A percentile compares a stretch with the other conserved stretches of the same genome.
Conservation (phyloP, 2,888 invertebrate genomes). For the Drosophila kanekoi region DNA sequence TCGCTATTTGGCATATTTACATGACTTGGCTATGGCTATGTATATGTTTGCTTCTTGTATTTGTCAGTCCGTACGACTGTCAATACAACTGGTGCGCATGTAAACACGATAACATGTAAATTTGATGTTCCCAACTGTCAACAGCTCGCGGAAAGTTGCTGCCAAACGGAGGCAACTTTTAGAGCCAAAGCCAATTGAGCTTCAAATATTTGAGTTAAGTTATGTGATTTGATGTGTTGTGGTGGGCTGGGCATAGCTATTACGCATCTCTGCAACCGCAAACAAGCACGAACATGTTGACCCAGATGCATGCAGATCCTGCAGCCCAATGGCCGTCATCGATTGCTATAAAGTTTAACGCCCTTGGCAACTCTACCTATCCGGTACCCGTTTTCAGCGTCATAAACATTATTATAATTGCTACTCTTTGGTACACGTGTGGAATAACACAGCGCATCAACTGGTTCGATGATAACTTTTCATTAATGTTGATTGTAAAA, state of each 20-base stretch:
- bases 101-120: conserved; percentile 71
- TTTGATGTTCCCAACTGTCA: conserved; percentile 72
- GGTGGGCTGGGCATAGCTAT: conserved; percentile 50
- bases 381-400: conserved; percentile 19
- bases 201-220: conserved; percentile 62
- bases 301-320: conserved; percentile 47
- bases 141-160: conserved; percentile 39
- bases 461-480: conserved; percentile 53
- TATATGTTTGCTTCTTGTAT: conserved; percentile 32
- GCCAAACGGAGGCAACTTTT: conserved; percentile 51
- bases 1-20: conserved; percentile 53
- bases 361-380: conserved; percentile 45
- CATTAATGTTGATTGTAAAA: conserved; percentile 50
- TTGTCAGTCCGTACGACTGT: conserved; percentile 51
- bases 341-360: conserved; percentile 36
- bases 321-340: conserved; percentile 34
- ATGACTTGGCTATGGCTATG: conserved; percentile 18
- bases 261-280: conserved; percentile 37
- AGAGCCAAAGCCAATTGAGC: conserved; percentile 46
- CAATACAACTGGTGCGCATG: conserved; percentile 61
- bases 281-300: conserved; percentile 35
- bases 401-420: conserved; percentile 40
- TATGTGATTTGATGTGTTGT: conserved; percentile 37
- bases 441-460: conserved; percentile 44
- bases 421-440: conserved; percentile 54